These are phyloP conservation scores for Melospiza georgiana DNA, from an alignment of 2,113 vertebrate species.

Conservation along the genomic window DNA sequence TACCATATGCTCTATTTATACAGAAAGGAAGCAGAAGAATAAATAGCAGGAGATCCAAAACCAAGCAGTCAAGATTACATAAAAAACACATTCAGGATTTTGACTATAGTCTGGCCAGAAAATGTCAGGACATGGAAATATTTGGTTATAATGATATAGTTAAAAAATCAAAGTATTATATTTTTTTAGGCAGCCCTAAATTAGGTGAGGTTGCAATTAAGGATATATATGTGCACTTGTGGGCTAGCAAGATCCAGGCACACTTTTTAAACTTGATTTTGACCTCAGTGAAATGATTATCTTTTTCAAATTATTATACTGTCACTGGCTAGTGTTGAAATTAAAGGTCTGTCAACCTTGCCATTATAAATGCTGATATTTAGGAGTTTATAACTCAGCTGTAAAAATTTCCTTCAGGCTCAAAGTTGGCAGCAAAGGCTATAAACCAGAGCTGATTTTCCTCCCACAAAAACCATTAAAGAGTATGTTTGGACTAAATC, in stretches of 20 bases:
- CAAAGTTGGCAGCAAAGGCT: constrained; percentile 6
- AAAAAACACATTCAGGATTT: constrained; percentile 43
- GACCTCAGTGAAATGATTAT: constrained; percentile 45
- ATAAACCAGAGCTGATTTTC: constrained; percentile 36
- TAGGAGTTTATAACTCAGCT: constrained; percentile 63
- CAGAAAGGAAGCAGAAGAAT: constrained; percentile 33
- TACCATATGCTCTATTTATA: constrained; percentile 45
- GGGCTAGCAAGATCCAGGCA: not conserved
- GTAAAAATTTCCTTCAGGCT: constrained; percentile 60
- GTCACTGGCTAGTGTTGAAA: constrained; percentile 34
- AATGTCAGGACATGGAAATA: constrained; percentile 43
- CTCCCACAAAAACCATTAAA: not conserved
- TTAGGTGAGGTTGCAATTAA: constrained; percentile 29
- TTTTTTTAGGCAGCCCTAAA: not conserved
- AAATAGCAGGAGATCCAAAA: constrained; percentile 35
- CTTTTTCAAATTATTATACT: constrained; percentile 40
- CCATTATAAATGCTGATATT: constrained; percentile 39
- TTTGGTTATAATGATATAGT: constrained; percentile 13
- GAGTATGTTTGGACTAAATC: not conserved
- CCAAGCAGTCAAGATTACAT: constrained; percentile 30
- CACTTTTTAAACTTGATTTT: constrained; percentile 23
- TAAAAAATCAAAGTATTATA: constrained; percentile 11
- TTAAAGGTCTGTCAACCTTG: constrained; percentile 33
- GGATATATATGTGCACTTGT: not conserved
- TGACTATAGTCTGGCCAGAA: constrained; percentile 54